Evolutionary conservation across 2,113 vertebrate species (phyloP).

Genomic region (Meriones unguiculatus): DNA sequence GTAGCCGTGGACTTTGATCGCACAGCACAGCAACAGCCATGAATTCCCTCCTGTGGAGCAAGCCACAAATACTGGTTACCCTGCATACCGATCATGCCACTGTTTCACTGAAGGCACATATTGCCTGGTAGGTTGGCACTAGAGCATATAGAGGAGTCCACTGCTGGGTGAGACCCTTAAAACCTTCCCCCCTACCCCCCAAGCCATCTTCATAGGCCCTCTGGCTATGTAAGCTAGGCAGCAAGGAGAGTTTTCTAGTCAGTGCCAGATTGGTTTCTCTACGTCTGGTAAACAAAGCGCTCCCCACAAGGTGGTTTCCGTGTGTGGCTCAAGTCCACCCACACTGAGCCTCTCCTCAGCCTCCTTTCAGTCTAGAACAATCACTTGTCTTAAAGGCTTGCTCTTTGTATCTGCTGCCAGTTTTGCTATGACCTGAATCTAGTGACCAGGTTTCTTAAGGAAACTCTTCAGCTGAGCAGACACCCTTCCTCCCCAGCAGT

Average conservation of each 20-base stretch:
- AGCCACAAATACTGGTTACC: background rate
- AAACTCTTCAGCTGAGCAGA: too few relatives aligned
- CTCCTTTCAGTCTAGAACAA: background rate
- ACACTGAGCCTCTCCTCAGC: too few relatives aligned
- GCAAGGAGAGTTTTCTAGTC: background rate
- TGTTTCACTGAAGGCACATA: background rate
- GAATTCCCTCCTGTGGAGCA: background rate
- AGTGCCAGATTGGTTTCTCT: background rate
- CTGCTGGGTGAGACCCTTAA: background rate
- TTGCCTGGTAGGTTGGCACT: background rate
- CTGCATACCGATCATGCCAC: background rate
- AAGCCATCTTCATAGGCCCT: background rate
- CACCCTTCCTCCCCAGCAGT: too few relatives aligned
- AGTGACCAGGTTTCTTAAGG: too few relatives aligned
- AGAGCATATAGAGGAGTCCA: background rate
- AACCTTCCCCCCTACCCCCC: background rate
- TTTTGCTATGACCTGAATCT: background rate
- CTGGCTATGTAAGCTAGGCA: background rate
- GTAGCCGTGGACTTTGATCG: background rate
- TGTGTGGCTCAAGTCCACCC: background rate
- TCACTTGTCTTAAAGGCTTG: background rate
- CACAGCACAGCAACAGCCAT: background rate
- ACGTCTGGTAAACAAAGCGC: background rate
- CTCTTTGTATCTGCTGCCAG: background rate
- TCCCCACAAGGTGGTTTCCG: background rate